A percentile compares a stretch with the other conserved stretches of the same genome.
Conservation (phyloP, 2,113 vertebrate genomes). For the Ophiodon elongatus region DNA sequence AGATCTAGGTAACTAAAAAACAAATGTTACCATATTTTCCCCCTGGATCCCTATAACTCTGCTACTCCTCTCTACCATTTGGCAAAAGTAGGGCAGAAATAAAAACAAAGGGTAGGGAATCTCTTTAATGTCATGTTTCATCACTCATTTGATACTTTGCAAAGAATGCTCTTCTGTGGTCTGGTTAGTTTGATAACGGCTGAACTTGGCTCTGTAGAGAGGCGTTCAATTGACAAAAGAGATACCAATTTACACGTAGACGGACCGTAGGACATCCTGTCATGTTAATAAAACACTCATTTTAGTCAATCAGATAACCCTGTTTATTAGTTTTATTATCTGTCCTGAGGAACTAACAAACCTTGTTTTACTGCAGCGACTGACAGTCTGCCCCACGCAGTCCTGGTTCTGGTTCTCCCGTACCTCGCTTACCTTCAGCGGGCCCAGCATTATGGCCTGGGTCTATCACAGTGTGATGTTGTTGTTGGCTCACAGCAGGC, state of each 20-base stretch:
- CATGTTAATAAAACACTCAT: neutral
- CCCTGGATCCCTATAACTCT: neutral
- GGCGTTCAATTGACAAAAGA: conserved; percentile 59
- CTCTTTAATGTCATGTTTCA: conserved; percentile 66
- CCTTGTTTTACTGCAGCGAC: too few relatives aligned
- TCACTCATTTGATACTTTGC: conserved; percentile 49
- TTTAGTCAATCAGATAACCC: neutral
- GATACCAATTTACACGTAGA: conserved; percentile 13
- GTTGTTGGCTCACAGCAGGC: too few relatives aligned
- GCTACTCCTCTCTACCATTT: conserved; percentile 31
- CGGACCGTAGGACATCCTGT: neutral
- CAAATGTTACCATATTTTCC: neutral
- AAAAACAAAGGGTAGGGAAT: conserved; percentile 66
- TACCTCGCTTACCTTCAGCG: too few relatives aligned
- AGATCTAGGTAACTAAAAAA: neutral
- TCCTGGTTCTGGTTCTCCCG: too few relatives aligned
- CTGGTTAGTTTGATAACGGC: conserved; percentile 56
- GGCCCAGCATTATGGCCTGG: too few relatives aligned
- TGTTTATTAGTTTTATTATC: neutral
- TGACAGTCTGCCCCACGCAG: too few relatives aligned
- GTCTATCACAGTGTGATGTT: too few relatives aligned
- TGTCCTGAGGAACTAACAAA: neutral
- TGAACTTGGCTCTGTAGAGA: conserved; percentile 42
- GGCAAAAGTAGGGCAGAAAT: conserved; percentile 70
- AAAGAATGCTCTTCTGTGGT: conserved; percentile 53